Evolutionary conservation across 30 jellyfish, hydroid and myxozoan genomes (phyloP), one percentile per base, ranked within the genome.

Genomic region (Sanderia malayensis): DNA sequence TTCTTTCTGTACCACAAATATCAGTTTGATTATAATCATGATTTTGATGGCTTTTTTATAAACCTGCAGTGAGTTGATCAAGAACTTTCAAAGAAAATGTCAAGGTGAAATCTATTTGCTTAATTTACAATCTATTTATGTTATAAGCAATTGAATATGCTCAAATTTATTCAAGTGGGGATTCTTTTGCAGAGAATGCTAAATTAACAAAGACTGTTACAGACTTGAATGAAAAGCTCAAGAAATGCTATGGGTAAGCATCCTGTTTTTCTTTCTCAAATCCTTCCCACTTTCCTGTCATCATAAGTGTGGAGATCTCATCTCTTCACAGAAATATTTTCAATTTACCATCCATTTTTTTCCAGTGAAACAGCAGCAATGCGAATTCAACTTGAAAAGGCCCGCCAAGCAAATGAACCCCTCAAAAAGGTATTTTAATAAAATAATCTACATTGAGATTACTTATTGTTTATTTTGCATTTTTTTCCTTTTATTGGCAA

Each of bases 331-430:
- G 2, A 1, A 59, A 6, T 31, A 74, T 19, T 72, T n/a, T 22
- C 23, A 55, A n/a, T 10, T 26, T 46, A 1, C 24, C 1, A 6
- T 47, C 30, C 1, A 27, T 0, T 58, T 18, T 31, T 46, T 53
- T 80, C 20, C 20, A 85, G 96, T 68, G 96, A 85, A 66, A 85
- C 73, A 22, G 96, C 92, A 41, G 70, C 87, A 1, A 66, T 85
- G 67, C 53, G 96, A 37, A 77, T 76, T 31, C 92, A 85, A 61
- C 87, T 85, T 10, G 83, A 85, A 60, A 85, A 85, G 53, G 79
- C 96, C 55, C 67, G 71, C 62, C 87, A 80, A 60, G 96, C 96
- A 0, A 75, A 68, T 61, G 96, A 85, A 69, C 96, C 96, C 28
- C 49, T 85, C 4, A 76, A 77, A 53, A 85, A 85, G 96, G 96